Conservation (phyloP, 2,797 vertebrate species). For the Chelonia mydas region DNA sequence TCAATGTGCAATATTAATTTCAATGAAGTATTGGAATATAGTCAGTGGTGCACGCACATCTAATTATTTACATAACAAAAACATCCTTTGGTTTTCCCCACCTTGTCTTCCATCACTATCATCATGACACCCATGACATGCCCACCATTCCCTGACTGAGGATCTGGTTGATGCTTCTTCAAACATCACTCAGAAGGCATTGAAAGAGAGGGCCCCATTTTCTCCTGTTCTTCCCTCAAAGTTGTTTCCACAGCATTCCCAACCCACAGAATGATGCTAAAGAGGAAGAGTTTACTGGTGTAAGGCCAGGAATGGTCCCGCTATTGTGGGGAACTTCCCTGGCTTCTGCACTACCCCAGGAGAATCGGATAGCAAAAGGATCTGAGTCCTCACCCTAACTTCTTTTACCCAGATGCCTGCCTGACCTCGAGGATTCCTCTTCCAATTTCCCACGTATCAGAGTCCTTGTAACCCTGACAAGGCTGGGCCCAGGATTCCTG, state of each 20-base stretch:
- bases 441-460: too few species aligned
- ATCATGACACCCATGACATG: not conserved
- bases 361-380: too few species aligned
- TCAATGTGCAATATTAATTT: not conserved
- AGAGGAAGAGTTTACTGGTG: not conserved
- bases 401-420: too few species aligned
- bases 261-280: not conserved
- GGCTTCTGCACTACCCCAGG: too few species aligned
- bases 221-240: not conserved
- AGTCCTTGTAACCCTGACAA: too few species aligned
- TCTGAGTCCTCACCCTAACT: too few species aligned
- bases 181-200: too few species aligned
- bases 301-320: too few species aligned
- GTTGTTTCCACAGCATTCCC: not conserved
- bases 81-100: accelerated
- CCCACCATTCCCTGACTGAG: not conserved
- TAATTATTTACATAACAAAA: not conserved
- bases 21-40: not conserved
- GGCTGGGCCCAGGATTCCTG: too few species aligned
- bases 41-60: accelerated
- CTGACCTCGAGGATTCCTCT: too few species aligned
- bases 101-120: not conserved
- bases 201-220: not conserved
- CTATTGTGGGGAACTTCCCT: too few species aligned
- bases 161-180: not conserved